These are phyloP conservation scores for Poecilia picta DNA, from an alignment of 2,797 vertebrate species.

Conservation along the genomic window DNA sequence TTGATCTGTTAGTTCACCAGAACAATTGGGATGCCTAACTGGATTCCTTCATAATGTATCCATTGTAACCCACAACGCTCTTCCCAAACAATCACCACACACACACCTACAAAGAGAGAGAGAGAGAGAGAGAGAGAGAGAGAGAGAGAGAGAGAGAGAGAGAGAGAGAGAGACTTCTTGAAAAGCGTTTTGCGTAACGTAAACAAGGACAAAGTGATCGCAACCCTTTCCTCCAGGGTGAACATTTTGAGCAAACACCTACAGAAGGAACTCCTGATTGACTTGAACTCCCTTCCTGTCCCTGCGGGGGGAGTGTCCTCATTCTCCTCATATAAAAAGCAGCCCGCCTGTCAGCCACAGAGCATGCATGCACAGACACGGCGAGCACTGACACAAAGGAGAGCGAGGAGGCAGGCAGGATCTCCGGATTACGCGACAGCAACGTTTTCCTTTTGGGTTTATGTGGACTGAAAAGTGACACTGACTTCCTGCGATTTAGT, in stretches of 20 bases:
- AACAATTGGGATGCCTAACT: conserved; percentile 20
- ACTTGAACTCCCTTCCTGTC: conserved; percentile 47
- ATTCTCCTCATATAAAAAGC: conserved; percentile 80
- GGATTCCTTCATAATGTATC: conserved; percentile 45
- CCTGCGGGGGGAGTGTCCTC: conserved; percentile 74
- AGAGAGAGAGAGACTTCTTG: background rate
- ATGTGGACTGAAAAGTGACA: background rate
- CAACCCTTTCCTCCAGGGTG: conserved; percentile 59
- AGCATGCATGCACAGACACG: conserved; percentile 18
- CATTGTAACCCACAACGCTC: conserved; percentile 34
- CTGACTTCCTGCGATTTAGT: conserved; percentile 15
- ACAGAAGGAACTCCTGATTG: conserved; percentile 63
- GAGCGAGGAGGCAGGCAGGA: background rate
- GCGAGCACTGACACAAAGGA: conserved; percentile 29
- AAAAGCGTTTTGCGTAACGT: conserved; percentile 5
- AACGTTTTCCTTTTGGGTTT: conserved; percentile 22
- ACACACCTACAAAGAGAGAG: background rate
- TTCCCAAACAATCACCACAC: background rate
- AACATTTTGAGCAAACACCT: conserved; percentile 80
- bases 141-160: background rate
- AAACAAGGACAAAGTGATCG: conserved; percentile 54
- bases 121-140: background rate
- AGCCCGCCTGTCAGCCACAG: conserved; percentile 34
- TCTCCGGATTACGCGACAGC: conserved; percentile 8
- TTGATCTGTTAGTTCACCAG: conserved; percentile 10